Conservation (phyloP, 2,888 invertebrate species). For the Bedellia somnulentella region DNA sequence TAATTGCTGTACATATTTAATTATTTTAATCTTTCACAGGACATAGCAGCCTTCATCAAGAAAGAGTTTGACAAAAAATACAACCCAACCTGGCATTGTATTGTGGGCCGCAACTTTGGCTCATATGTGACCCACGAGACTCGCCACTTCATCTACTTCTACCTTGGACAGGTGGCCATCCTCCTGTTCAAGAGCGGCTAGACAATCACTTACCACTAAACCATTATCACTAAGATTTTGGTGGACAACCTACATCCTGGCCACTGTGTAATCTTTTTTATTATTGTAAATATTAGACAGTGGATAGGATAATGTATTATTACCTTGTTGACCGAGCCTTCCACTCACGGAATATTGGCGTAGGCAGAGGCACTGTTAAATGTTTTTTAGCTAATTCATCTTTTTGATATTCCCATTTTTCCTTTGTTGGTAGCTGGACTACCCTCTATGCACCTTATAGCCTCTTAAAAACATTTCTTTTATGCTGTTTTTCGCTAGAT, state of each 20-base stretch:
- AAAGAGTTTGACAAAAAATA: constrained; percentile 99
- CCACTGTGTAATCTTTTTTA: background rate
- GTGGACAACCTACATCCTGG: too few species aligned
- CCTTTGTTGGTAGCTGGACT: too few species aligned
- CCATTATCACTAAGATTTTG: background rate
- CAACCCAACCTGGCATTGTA: constrained; percentile 99
- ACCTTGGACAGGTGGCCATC: constrained; percentile 98
- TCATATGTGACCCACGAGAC: constrained; percentile 99
- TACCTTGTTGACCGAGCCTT: constrained; percentile 2
- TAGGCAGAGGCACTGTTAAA: too few species aligned
- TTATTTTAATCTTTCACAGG: constrained; percentile 56
- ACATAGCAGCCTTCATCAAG: constrained; percentile 98
- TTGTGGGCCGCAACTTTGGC: constrained; percentile 98
- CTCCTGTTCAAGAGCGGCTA: constrained; percentile 99
- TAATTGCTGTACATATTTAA: too few species aligned
- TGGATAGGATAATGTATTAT: constrained; percentile 1
- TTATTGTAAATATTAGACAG: too few species aligned
- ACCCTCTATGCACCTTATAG: too few species aligned
- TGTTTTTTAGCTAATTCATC: too few species aligned
- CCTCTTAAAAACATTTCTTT: too few species aligned
- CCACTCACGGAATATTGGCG: background rate
- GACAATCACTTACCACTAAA: constrained; percentile 17
- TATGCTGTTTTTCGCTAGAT: too few species aligned
- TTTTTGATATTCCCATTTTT: too few species aligned
- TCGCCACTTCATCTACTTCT: constrained; percentile 99